Conservation (phyloP, 92 coral and sea anemone genomes). For the Porites lobata region DNA sequence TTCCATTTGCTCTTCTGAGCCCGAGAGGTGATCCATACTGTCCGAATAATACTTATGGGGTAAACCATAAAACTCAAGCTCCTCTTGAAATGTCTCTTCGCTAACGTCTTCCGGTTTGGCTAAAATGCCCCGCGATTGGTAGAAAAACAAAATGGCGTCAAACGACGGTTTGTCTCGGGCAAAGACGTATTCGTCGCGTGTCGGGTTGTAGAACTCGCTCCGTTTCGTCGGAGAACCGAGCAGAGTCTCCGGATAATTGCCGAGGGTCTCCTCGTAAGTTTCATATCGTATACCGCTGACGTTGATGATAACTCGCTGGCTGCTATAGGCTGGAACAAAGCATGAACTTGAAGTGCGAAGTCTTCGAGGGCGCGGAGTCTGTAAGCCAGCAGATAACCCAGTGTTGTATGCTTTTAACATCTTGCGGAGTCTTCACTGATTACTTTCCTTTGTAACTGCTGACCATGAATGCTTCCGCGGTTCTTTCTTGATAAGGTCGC, state of each 20-base stretch:
- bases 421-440: neutral
- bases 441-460: no score
- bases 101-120: slow-evolving; percentile 88
- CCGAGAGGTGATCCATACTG: slow-evolving; percentile 3
- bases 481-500: slow-evolving; percentile 3
- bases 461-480: neutral
- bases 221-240: slow-evolving; percentile 87
- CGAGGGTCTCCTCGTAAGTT: slow-evolving; percentile 95
- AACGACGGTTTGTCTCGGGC: slow-evolving; percentile 84
- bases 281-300: slow-evolving; percentile 98
- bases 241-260: slow-evolving; percentile 86
- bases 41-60: slow-evolving; percentile 21
- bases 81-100: slow-evolving; percentile 76
- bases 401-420: slow-evolving; percentile 50
- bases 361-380: slow-evolving; percentile 37
- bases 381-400: slow-evolving; percentile 14
- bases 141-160: slow-evolving; percentile 93
- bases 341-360: neutral
- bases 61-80: slow-evolving; percentile 85
- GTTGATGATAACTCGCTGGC: slow-evolving; percentile 93
- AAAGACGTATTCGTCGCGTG: slow-evolving; percentile 69
- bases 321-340: slow-evolving; percentile 80
- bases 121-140: slow-evolving; percentile 96
- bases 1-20: slow-evolving; percentile 35
- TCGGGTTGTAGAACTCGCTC: slow-evolving; percentile 70